Evolutionary conservation across 1,140 invertebrate genomes (phyloP).

Genomic region (Bombus affinis): DNA sequence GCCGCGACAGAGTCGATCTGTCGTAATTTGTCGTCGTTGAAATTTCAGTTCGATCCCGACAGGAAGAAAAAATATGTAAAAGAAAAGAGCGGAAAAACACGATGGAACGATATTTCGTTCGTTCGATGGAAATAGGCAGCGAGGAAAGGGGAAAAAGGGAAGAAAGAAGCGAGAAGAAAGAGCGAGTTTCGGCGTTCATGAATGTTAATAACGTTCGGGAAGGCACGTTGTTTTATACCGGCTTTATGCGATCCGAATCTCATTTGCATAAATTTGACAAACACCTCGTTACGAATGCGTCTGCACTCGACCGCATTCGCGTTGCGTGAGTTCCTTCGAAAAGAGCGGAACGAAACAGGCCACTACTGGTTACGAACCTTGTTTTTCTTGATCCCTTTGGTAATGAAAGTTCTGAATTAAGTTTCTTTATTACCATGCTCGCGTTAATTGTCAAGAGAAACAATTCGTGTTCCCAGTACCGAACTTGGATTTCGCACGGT

Average conservation of each 20-base stretch:
- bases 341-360: neutral
- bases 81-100: too few relatives aligned
- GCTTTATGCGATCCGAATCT: slow-evolving; percentile 35
- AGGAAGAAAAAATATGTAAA: neutral
- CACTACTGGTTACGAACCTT: neutral
- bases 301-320: neutral
- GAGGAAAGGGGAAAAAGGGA: neutral
- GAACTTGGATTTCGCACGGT: slow-evolving; percentile 7
- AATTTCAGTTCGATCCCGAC: neutral
- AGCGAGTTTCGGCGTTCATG: slow-evolving; percentile 59
- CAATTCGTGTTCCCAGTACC: neutral
- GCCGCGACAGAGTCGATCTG: neutral
- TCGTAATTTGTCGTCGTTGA: slow-evolving; percentile 2
- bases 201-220: slow-evolving; percentile 75
- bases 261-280: slow-evolving; percentile 81
- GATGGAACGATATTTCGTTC: too few relatives aligned
- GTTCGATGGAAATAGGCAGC: too few relatives aligned
- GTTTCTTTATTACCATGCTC: neutral
- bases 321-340: neutral
- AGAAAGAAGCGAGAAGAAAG: slow-evolving; percentile 5
- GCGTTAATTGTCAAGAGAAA: slow-evolving; percentile 4
- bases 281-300: slow-evolving; percentile 72
- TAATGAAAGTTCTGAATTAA: neutral
- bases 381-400: neutral
- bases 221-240: slow-evolving; percentile 53